Conservation (phyloP, 2,113 vertebrate genomes). For the Centropristis striata region DNA sequence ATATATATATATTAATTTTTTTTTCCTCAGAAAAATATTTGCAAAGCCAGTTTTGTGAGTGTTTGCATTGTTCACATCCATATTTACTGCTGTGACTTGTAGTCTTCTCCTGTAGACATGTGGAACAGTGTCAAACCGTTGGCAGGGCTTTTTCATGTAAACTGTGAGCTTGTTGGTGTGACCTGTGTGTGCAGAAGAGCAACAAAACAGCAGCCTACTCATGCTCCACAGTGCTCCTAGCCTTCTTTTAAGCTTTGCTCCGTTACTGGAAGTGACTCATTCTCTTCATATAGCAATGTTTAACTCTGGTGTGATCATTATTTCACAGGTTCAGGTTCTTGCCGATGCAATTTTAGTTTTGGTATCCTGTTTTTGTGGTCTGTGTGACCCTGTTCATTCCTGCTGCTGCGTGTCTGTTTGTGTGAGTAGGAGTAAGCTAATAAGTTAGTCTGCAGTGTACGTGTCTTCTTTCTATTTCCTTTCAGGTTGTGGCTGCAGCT, state of each 20-base stretch:
- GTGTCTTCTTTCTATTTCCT: neutral
- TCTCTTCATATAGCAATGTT: neutral
- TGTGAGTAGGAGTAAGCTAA: constrained; percentile 16
- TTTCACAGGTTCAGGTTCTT: neutral
- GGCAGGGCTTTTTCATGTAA: neutral
- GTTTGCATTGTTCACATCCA: neutral
- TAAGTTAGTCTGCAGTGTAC: constrained; percentile 7
- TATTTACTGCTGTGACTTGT: neutral
- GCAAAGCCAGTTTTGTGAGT: too few species aligned
- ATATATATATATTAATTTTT: too few species aligned
- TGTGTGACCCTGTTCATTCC: neutral
- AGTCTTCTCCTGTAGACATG: too few species aligned
- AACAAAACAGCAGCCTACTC: neutral
- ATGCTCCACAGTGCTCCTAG: neutral
- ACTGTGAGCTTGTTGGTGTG: neutral
- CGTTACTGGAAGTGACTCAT: neutral
- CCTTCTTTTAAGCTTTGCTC: neutral
- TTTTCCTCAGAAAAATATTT: too few species aligned
- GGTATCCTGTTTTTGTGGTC: neutral
- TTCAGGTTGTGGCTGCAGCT: neutral
- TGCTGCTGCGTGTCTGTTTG: neutral
- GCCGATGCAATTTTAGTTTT: neutral
- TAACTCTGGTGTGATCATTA: neutral
- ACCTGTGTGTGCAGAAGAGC: neutral
- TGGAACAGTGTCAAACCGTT: neutral